Base-by-base conservation (phyloP, 2,888 invertebrate genomes). In the Epicampocera succincta region DNA sequence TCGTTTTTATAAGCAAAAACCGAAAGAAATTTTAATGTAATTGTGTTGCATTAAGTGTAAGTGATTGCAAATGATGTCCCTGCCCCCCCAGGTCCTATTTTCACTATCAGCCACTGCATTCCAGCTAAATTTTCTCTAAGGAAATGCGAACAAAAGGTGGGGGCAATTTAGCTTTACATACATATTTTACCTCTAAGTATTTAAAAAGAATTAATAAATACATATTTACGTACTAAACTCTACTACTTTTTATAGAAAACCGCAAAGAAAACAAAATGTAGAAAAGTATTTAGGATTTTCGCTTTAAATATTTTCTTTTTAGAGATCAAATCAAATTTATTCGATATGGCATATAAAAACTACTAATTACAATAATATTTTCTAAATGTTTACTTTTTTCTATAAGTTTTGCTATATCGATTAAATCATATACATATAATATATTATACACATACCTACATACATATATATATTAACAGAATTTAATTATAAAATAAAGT, bases 171-270 rank as follows among this genome's bases (percentile, higher is more conserved):
- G 82, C 71, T 74, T 78, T 82, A 82, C 74, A 56, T 66, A 74
- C 48, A 65, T 42, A 17, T 72, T 71, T 81, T 80, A 75, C 78
- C 80, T 68, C 66, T 84, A 81, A 81, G 81, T 81, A 83, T 81
- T 75, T 83, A 74, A 56, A 21, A 33, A 58, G 56, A 38, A 4
- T 29, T 48, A 66, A 29, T 12, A 63, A 50, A 63, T n/a, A n/a
- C n/a, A n/a, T 66, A 66, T 66, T 75, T 40, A 74, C 38, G 48
- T 38, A 65, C 21, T 15, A 65, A n/a, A n/a, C n/a, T n/a, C n/a
- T 63, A 69, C 50, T 77, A 78, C 52, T 78, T 44, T 50, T 50
- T 25, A 21, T 65, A 78, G 48, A 63, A 40, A 15, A 38, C 17
- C 40, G 63, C 6, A 50, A 40, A 48, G 29, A 44, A 46, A 40